phyloP scores from a whole-genome alignment of 2,888 invertebrate species.

The Cephalotes varians region DNA sequence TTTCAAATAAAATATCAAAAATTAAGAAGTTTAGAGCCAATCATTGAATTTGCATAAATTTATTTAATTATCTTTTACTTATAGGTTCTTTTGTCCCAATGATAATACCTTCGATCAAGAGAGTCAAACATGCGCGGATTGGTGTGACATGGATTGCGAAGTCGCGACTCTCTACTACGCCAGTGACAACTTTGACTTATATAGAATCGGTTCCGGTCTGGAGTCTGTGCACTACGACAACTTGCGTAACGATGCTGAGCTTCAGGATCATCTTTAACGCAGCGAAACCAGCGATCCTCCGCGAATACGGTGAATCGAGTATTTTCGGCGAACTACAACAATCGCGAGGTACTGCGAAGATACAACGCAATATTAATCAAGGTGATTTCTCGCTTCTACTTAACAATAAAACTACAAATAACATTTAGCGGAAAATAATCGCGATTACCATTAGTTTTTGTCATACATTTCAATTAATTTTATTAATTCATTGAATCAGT shows the following conservation, averaged over 20 bases:
- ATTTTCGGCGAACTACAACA: slow-evolving; percentile 80
- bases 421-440: no score
- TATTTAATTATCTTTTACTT: slow-evolving; percentile 11
- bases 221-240: slow-evolving; percentile 83
- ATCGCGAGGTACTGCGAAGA: slow-evolving; percentile 75
- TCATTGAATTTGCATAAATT: neutral
- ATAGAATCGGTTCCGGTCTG: slow-evolving; percentile 92
- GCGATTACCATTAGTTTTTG: no score
- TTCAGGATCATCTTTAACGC: slow-evolving; percentile 83
- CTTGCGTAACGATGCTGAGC: slow-evolving; percentile 83
- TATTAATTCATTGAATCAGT: no score
- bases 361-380: no score
- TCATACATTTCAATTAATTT: no score
- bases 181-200: slow-evolving; percentile 95
- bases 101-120: slow-evolving; percentile 97
- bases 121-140: slow-evolving; percentile 96
- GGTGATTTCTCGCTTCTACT: no score
- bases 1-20: neutral
- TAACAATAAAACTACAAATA: no score
- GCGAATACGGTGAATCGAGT: slow-evolving; percentile 79
- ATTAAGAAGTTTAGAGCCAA: neutral
- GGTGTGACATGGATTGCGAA: slow-evolving; percentile 96
- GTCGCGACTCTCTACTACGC: slow-evolving; percentile 92
- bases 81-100: slow-evolving; percentile 96
- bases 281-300: slow-evolving; percentile 85